Evolutionary conservation across 2,113 vertebrate species (phyloP).

Genomic region (Climacteris rufus): DNA sequence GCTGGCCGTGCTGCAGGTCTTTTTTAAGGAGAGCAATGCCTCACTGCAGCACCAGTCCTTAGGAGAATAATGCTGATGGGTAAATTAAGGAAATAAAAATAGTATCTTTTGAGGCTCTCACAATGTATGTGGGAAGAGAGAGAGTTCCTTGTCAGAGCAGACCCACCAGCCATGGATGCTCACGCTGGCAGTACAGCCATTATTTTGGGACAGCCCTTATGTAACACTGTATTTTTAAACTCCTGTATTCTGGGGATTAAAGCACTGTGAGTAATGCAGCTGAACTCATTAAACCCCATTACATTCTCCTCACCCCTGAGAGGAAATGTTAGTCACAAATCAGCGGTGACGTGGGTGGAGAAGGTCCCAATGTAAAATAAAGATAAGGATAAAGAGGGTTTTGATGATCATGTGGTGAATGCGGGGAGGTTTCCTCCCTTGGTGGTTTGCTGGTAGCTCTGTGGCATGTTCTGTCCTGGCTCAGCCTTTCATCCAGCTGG

Average conservation of each 20-base stretch:
- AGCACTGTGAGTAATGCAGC: conserved; percentile 14
- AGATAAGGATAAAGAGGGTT: not conserved
- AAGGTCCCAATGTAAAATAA: not conserved
- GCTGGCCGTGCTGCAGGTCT: not conserved
- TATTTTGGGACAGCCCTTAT: conserved; percentile 31
- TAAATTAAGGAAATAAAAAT: conserved; percentile 8
- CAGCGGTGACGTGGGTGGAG: not conserved
- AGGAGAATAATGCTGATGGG: not conserved
- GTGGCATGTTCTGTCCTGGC: not conserved
- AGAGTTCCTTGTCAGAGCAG: conserved; percentile 2
- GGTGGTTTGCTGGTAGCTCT: not conserved
- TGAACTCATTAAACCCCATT: conserved; percentile 31
- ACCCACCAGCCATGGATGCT: not conserved
- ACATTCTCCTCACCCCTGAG: not conserved
- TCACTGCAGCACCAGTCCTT: not conserved
- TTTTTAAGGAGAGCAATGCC: not conserved
- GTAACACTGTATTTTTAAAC: conserved; percentile 2
- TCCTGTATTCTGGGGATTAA: not conserved
- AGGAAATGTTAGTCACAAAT: not conserved
- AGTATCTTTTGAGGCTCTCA: not conserved
- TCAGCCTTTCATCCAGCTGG: not conserved
- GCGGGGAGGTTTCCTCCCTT: not conserved
- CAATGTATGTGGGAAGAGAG: not conserved
- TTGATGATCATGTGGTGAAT: not conserved
- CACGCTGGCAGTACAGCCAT: not conserved